A percentile compares a stretch with the other conserved stretches of the same genome.
phyloP scores from a whole-genome alignment of 2,797 vertebrate genomes.

The Eurystomus glaucurus region DNA sequence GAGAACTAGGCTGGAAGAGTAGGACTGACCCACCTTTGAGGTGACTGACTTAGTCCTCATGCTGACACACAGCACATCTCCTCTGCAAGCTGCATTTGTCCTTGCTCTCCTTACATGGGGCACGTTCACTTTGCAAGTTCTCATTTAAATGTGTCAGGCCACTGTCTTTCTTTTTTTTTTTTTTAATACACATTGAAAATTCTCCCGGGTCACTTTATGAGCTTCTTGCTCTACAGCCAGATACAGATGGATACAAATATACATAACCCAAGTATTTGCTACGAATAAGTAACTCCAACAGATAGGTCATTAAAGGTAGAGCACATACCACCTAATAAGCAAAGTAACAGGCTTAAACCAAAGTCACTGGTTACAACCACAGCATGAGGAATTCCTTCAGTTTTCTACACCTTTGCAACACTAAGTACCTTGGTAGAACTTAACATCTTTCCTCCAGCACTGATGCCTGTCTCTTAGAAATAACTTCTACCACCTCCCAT shows the following conservation, averaged over 20 bases:
- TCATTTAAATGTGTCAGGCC: background rate
- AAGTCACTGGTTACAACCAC: background rate
- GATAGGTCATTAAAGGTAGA: background rate
- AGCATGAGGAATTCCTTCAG: background rate
- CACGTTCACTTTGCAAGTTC: background rate
- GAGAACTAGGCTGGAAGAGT: background rate
- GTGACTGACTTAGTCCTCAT: background rate
- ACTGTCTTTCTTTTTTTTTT: too few species aligned
- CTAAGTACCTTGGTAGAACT: background rate
- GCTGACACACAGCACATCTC: background rate
- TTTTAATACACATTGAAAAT: background rate
- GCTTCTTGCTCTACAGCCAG: background rate
- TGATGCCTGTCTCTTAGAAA: background rate
- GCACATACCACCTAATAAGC: fast-evolving
- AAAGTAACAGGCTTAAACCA: background rate
- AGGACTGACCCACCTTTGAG: background rate
- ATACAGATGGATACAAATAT: background rate
- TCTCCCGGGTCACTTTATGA: background rate
- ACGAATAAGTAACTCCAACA: background rate
- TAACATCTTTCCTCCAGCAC: background rate
- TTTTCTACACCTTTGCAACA: background rate
- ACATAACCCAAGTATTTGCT: fast-evolving
- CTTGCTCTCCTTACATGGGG: background rate
- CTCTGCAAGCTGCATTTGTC: background rate
- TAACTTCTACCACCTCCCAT: background rate